These are phyloP conservation scores for Drosophila pachea DNA, from an alignment of 1,140 invertebrate species.

Conservation along the genomic window DNA sequence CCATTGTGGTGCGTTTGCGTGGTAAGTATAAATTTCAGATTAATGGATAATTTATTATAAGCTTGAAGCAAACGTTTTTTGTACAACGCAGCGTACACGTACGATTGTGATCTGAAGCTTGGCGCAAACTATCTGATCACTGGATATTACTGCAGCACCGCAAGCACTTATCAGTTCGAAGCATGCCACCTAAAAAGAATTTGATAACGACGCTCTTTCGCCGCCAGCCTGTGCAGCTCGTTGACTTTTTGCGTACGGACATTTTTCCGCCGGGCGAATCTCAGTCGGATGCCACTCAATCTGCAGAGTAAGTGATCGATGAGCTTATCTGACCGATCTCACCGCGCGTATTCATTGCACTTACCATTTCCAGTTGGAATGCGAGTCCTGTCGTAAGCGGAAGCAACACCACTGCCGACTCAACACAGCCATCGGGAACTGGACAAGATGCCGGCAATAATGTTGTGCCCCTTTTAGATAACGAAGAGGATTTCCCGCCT, in stretches of 20 bases:
- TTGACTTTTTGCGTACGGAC: conserved; percentile 33
- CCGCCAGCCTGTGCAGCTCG: conserved; percentile 23
- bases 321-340: neutral
- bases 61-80: neutral
- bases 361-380: conserved; percentile 10
- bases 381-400: neutral
- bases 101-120: conserved; percentile 60
- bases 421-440: neutral
- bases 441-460: neutral
- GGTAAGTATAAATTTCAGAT: conserved; percentile 24
- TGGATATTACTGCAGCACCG: conserved; percentile 46
- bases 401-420: neutral
- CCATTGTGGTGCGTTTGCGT: conserved; percentile 50
- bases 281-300: neutral
- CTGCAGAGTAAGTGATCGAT: conserved; percentile 1
- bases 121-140: conserved; percentile 57
- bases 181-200: conserved; percentile 63
- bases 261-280: neutral
- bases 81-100: conserved; percentile 45
- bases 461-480: neutral
- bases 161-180: conserved; percentile 49
- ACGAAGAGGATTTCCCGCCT: conserved; percentile 32
- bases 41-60: too few relatives aligned
- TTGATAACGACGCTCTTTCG: conserved; percentile 12
- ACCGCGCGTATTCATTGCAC: neutral